Evolutionary conservation across 1,140 invertebrate species (phyloP).

Genomic region (Trachymyrmex cornetzi): DNA sequence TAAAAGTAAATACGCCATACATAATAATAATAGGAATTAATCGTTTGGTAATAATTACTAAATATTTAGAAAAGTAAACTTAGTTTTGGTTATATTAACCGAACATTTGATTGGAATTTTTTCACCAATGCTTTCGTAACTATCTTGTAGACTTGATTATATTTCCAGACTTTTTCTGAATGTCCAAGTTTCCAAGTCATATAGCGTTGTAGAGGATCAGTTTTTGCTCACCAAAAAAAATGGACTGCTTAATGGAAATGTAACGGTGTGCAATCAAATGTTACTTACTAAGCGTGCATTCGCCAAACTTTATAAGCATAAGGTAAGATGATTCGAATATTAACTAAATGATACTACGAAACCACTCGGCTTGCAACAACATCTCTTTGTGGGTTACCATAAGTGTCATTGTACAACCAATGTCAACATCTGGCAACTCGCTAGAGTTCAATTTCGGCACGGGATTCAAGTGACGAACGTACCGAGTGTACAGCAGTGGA

Average conservation of each 20-base stretch:
- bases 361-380: background rate
- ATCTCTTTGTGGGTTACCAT: slow-evolving; percentile 1
- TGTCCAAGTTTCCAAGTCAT: background rate
- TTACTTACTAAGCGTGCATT: background rate
- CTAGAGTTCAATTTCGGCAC: slow-evolving; percentile 30
- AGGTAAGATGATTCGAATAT: background rate
- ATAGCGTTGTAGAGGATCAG: background rate
- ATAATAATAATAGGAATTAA: too few species aligned
- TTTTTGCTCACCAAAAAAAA: slow-evolving; percentile 1
- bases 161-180: too few species aligned
- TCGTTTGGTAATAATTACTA: too few species aligned
- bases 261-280: background rate
- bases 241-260: background rate
- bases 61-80: too few species aligned
- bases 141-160: too few species aligned
- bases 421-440: slow-evolving; percentile 15
- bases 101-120: too few species aligned
- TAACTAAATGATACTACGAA: slow-evolving; percentile 5
- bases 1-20: too few species aligned
- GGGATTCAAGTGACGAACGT: slow-evolving; percentile 45
- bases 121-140: too few species aligned
- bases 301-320: background rate
- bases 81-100: too few species aligned
- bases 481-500: background rate
- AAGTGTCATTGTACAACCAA: slow-evolving; percentile 6